Percentiles rank a stretch among this genome's conserved stretches.
These are phyloP conservation scores for Mylabris phalerata DNA, from an alignment of 1,140 invertebrate species.

Conservation along the genomic window DNA sequence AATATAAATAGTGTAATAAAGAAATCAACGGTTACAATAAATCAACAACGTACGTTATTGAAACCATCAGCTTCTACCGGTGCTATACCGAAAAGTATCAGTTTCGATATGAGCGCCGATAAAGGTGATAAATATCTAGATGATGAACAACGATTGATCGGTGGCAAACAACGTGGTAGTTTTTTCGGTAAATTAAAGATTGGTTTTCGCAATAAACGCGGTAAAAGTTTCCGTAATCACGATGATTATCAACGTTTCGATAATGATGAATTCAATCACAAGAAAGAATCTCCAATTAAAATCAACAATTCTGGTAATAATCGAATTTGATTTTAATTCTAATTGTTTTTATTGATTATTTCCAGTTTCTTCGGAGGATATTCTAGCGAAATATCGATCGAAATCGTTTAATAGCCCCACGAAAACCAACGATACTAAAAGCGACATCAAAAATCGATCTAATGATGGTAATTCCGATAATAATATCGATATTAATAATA, in stretches of 20 bases:
- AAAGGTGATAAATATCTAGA: slow-evolving; percentile 62
- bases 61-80: slow-evolving; percentile 63
- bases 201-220: slow-evolving; percentile 58
- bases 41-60: slow-evolving; percentile 8
- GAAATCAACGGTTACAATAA: slow-evolving; percentile 18
- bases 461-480: slow-evolving; percentile 14
- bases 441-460: slow-evolving; percentile 10
- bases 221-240: slow-evolving; percentile 44
- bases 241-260: slow-evolving; percentile 45
- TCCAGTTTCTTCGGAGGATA: slow-evolving; percentile 80
- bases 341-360: slow-evolving; percentile 17
- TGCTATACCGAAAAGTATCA: slow-evolving; percentile 86
- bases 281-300: slow-evolving; percentile 20
- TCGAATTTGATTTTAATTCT: background rate
- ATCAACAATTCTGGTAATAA: slow-evolving; percentile 22
- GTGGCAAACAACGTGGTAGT: slow-evolving; percentile 43
- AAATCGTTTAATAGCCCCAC: slow-evolving; percentile 61
- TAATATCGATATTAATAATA: slow-evolving; percentile 26
- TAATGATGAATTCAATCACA: slow-evolving; percentile 36
- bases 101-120: slow-evolving; percentile 84
- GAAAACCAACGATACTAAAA: slow-evolving; percentile 19
- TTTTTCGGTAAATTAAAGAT: slow-evolving; percentile 65
- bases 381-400: slow-evolving; percentile 88
- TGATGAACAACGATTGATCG: slow-evolving; percentile 49
- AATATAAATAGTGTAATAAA: background rate